Base-by-base conservation (phyloP, 2,888 invertebrate species). In the Argyresthia albistria region DNA sequence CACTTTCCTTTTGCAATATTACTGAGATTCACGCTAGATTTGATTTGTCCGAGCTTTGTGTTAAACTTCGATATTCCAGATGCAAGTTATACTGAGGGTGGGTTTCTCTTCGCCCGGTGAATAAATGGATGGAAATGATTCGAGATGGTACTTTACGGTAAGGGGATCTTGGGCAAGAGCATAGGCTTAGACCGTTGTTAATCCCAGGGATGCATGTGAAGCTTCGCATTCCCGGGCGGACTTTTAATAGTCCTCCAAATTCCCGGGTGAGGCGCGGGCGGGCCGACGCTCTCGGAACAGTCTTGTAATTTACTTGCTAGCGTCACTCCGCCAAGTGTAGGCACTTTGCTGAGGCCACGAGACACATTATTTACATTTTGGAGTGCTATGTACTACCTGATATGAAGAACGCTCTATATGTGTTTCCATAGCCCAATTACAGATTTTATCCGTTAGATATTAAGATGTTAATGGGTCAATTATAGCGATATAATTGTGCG, bases 211-310 rank as follows among this genome's bases (percentile, higher is more conserved):
- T 66, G 61, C 63, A 69, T 73, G 68, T 71, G 71, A 78, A 76
- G 74, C 75, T 69, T 65, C 57, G 63, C 69, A 67, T 67, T 67
- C 63, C 64, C 69, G 66, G 61, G 65, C 63, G 64, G 73, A 73
- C 71, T 73, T 76, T 74, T 77, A 78, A 77, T 78, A 70, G 74
- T 67, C 68, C 70, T 68, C 62, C 76, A 77, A 68, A 79, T 76
- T 70, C 69, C 69, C 68, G 48, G 36, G 4, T 7, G 45, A 25
- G 46, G 15, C 16, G 48, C 36, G 48, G 48, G n/a, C 36, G 36
- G 14, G 36, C 43, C 11, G 50, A 63, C 63, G 66, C 65, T 63
- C 60, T 62, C 63, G 63, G 61, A 64, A 66, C 68, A 67, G 69
- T 69, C 71, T 69, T 69, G 70, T 76, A 74, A 78, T 79, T 79